Conservation (phyloP, 2,113 vertebrate species). For the Pantherophis guttatus region DNA sequence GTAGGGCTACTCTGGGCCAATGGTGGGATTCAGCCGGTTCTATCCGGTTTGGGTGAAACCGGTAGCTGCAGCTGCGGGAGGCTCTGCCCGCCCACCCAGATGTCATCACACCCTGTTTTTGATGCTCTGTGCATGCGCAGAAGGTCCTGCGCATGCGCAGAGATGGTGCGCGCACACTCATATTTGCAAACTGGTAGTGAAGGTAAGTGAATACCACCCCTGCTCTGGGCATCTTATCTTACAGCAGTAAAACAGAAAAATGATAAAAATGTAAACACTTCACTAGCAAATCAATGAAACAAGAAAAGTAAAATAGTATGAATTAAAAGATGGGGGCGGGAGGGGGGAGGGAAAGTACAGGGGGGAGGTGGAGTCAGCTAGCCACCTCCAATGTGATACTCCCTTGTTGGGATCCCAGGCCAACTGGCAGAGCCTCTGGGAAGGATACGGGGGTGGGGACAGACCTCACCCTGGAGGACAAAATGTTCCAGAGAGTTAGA, state of each 20-base stretch:
- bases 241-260: background rate
- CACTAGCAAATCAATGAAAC: background rate
- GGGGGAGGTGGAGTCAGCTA: background rate
- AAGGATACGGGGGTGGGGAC: background rate
- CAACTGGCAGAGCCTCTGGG: background rate
- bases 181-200: no score
- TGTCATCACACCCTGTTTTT: no score
- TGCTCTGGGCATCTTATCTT: background rate
- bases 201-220: no score
- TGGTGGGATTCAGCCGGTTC: no score
- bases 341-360: background rate
- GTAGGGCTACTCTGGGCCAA: background rate
- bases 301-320: background rate
- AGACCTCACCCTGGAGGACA: background rate
- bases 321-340: background rate
- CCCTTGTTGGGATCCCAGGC: background rate
- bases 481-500: background rate
- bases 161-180: no score
- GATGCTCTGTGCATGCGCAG: no score
- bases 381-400: background rate
- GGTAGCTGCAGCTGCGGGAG: no score
- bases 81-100: no score
- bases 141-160: no score
- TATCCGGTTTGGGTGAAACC: no score
- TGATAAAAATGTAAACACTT: background rate